Conservation (phyloP, 2,113 vertebrate genomes). For the Oxyruncus cristatus region DNA sequence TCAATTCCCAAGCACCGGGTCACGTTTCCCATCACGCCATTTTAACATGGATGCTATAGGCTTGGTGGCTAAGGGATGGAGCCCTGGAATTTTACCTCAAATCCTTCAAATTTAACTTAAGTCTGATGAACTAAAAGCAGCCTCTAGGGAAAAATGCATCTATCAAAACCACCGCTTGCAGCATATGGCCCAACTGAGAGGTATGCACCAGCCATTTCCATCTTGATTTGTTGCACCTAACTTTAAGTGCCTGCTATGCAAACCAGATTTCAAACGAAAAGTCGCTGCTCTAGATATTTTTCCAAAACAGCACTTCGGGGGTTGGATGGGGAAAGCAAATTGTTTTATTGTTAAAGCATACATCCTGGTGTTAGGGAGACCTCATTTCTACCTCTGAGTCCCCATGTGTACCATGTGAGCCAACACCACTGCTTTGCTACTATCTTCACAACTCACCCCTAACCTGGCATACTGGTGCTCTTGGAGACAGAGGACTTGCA, state of each 20-base stretch:
- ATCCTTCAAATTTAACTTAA: conserved; percentile 56
- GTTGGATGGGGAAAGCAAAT: background rate
- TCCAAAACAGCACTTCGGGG: background rate
- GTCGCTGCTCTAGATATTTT: background rate
- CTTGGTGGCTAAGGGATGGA: conserved; percentile 34
- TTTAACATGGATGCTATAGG: conserved; percentile 9
- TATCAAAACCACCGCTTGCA: conserved; percentile 13
- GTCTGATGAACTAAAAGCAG: conserved; percentile 23
- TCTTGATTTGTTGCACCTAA: background rate
- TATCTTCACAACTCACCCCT: background rate
- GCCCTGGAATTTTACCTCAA: conserved; percentile 50
- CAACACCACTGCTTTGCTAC: background rate
- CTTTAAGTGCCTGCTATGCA: background rate
- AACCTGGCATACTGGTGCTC: accelerated
- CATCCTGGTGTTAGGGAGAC: background rate
- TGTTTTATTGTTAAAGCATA: background rate
- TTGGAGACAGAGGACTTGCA: background rate
- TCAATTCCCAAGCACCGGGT: conserved; percentile 65
- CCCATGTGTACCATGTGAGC: accelerated
- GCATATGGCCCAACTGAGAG: background rate
- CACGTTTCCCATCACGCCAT: conserved; percentile 39
- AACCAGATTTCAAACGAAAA: conserved; percentile 7
- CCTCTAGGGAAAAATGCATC: conserved; percentile 53
- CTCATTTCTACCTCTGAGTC: background rate
- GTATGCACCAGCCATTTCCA: background rate